Base-by-base conservation (phyloP, 1,140 invertebrate genomes). In the Drosophila paulistorum region DNA sequence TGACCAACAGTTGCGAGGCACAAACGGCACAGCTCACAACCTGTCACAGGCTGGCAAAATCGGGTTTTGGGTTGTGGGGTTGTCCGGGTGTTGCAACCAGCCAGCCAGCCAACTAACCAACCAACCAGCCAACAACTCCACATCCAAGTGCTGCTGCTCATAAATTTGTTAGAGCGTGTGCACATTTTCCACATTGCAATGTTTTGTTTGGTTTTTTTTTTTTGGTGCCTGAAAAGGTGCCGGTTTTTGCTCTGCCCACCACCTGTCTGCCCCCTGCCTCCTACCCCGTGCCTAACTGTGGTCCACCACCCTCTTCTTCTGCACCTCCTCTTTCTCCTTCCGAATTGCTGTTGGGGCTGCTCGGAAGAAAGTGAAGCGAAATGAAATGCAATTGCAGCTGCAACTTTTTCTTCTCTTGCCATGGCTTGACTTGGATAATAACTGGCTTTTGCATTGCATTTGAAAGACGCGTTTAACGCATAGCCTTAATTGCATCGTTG, bases 331-430 rank as follows among this genome's bases (percentile, higher is more conserved):
- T 14, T 48, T 14, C 7, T 48, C 14, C 45, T 10, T 9, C 2
- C 45, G 9, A 39, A 39, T 48, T 9, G 14, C 45, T 48, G 17
- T 51, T 51, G 45, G 45, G 66, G 77, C 71, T 79, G 80, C 73
- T 81, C 70, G 67, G 71, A 87, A 86, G 83, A 86, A 87, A 89
- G 83, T 89, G 83, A 87, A 87, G 84, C 86, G 80, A 83, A 86
- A 87, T 86, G 76, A 77, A 86, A 87, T 82, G 45, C 71, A 66
- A 63, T 61, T 82, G 75, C 45, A 71, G 55, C 64, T 63, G 62
- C 72, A 79, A 80, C 67, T 79, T 79, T 66, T 74, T 61, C 74
- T 65, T 58, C 57, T 61, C 37, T 67, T 33, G 35, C 42, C 11
- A 45, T 41, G 65, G n/a, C 37, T 64, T 41, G 20, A 89, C 79